Conservation (phyloP, 2,888 invertebrate genomes). For the Hemicrepidius hirtus region DNA sequence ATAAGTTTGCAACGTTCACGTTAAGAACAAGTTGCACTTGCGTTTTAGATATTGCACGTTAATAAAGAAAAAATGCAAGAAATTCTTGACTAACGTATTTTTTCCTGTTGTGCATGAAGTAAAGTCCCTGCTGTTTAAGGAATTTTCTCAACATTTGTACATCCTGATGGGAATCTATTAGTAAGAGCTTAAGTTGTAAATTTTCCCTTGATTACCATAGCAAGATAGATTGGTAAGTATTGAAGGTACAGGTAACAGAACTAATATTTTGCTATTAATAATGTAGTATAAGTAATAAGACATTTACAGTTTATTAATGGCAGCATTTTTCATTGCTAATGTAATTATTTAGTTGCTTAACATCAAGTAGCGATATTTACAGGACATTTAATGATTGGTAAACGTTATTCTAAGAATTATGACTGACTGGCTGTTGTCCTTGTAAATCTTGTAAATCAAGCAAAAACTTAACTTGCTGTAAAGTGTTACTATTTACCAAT, state of each 20-base stretch:
- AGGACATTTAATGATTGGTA: neutral
- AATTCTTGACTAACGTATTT: neutral
- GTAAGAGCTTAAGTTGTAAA: neutral
- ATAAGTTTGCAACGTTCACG: too few species aligned
- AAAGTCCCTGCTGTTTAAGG: conserved; percentile 2
- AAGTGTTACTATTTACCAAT: too few species aligned
- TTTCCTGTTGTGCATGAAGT: neutral
- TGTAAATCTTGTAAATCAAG: neutral
- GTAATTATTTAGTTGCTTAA: neutral
- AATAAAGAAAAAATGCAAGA: conserved; percentile 8
- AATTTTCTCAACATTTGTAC: conserved; percentile 18
- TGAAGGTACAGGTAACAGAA: neutral
- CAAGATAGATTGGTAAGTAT: neutral
- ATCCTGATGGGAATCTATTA: conserved; percentile 4
- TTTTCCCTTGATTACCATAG: neutral
- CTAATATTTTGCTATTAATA: neutral
- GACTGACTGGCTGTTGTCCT: neutral
- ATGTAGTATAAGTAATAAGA: neutral
- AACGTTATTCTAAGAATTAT: neutral
- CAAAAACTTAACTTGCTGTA: neutral
- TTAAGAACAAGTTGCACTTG: neutral
- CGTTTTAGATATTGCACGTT: neutral
- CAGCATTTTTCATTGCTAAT: neutral
- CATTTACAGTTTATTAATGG: neutral
- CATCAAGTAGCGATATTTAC: neutral